phyloP scores from a whole-genome alignment of 2,888 invertebrate genomes.

The Ophioninae sp. region DNA sequence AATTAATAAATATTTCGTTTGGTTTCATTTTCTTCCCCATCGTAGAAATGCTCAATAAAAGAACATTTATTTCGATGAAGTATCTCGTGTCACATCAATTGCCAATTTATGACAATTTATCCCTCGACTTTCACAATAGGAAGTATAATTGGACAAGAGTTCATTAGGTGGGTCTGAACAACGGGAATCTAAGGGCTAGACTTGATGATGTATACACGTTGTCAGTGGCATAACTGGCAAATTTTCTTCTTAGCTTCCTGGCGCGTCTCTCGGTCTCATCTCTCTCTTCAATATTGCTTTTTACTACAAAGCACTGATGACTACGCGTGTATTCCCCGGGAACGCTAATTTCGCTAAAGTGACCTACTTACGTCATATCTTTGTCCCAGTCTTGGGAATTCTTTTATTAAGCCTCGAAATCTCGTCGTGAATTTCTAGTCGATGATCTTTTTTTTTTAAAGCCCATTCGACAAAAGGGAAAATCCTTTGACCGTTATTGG shows the following conservation, averaged over 20 bases:
- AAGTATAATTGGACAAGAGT: constrained; percentile 5
- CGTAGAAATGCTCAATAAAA: neutral
- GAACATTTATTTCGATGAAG: neutral
- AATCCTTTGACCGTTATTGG: neutral
- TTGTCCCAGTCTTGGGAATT: constrained; percentile 10
- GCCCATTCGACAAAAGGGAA: neutral
- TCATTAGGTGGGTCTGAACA: constrained; percentile 15
- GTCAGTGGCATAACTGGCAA: constrained; percentile 6
- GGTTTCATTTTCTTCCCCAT: neutral
- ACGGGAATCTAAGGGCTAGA: constrained; percentile 22
- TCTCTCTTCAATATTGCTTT: neutral
- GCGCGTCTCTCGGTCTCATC: neutral
- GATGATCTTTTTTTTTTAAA: neutral
- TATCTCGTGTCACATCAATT: neutral
- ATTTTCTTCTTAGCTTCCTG: constrained; percentile 21
- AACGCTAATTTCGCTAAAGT: neutral
- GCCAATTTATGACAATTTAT: constrained; percentile 4
- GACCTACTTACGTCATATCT: neutral
- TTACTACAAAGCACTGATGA: neutral
- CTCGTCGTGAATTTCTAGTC: neutral
- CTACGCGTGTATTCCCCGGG: neutral
- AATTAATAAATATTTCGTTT: neutral
- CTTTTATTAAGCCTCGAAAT: constrained; percentile 1
- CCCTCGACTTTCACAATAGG: neutral
- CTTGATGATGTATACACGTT: neutral